Base-by-base conservation (phyloP, 1,140 invertebrate genomes). In the Drosophila parabipectinata region DNA sequence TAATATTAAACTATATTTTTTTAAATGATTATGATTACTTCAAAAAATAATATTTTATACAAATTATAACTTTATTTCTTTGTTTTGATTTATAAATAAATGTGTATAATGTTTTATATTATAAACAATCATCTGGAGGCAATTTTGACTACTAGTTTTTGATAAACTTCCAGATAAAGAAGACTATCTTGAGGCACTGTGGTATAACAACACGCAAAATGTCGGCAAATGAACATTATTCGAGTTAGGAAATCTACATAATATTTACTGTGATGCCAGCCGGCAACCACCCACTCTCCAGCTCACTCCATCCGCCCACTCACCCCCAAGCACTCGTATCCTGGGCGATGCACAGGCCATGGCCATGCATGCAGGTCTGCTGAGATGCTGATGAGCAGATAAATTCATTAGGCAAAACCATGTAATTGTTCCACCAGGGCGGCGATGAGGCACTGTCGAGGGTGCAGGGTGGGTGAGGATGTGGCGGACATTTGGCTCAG, bases 331-430 rank as follows among this genome's bases (percentile, higher is more conserved):
- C 41, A 45, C 12, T 45, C 12, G 18, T 14, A 52, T 32, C 15
- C 63, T 7, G 34, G 39, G 54, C 41, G 72, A 52, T 57, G 67
- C 60, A 87, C 59, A 47, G 53, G 54, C 68, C 59, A 73, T 57
- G 60, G 61, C 68, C 79, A 75, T 53, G 75, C 74, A 69, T 63
- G 63, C 59, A 77, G 60, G 69, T 74, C 79, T 63, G 62, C 64
- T 53, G 79, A 78, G 88, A 72, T 76, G 73, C 88, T 90, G 88
- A 90, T 90, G 88, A 91, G 85, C 83, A 91, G 83, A 91, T 91
- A 91, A 91, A 91, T 91, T 91, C 89, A 91, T 91, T 91, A 91
- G 78, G 81, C 90, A 90, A 89, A 85, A 90, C 89, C 90, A 85
- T 91, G 81, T 91, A 91, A 91, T 91, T 91, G 89, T 91, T 91